phyloP scores from a whole-genome alignment of 2,797 vertebrate species.

The Melanotaenia pygmaea region DNA sequence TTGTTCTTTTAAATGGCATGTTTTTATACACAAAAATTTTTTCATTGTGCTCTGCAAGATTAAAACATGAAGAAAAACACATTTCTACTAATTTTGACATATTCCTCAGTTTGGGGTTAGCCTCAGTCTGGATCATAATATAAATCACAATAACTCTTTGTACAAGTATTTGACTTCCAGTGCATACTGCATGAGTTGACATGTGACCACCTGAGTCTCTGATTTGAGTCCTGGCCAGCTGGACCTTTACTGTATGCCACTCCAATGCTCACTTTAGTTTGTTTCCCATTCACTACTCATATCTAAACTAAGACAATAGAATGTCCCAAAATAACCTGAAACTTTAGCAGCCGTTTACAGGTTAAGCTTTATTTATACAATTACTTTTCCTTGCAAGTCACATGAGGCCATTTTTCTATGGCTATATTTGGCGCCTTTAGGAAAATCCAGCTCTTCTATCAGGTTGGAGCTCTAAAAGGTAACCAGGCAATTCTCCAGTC shows the following conservation, averaged over 20 bases:
- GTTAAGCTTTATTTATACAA: conserved; percentile 26
- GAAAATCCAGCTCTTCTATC: conserved; percentile 48
- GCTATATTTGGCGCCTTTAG: conserved; percentile 41
- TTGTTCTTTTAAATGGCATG: background rate
- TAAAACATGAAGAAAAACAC: conserved; percentile 1
- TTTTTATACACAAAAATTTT: background rate
- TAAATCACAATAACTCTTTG: background rate
- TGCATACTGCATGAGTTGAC: background rate
- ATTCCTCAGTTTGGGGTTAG: background rate
- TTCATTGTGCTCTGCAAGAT: conserved; percentile 2
- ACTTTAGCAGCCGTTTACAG: background rate
- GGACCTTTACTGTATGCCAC: background rate
- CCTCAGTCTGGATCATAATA: background rate
- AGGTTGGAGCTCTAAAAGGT: conserved; percentile 50
- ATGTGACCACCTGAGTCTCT: background rate
- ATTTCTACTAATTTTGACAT: background rate
- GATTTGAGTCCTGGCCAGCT: background rate
- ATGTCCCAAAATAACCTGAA: background rate
- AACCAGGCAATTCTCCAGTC: conserved; percentile 66
- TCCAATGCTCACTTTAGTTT: background rate
- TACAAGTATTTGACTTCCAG: background rate
- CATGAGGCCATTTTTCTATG: conserved; percentile 55
- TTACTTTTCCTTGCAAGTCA: conserved; percentile 44
- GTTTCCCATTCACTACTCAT: background rate
- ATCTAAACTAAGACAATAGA: background rate